Percentiles rank a stretch among this genome's conserved stretches.
Evolutionary conservation across 2,888 invertebrate species (phyloP).

Genomic region (Zaprionus lineosus): DNA sequence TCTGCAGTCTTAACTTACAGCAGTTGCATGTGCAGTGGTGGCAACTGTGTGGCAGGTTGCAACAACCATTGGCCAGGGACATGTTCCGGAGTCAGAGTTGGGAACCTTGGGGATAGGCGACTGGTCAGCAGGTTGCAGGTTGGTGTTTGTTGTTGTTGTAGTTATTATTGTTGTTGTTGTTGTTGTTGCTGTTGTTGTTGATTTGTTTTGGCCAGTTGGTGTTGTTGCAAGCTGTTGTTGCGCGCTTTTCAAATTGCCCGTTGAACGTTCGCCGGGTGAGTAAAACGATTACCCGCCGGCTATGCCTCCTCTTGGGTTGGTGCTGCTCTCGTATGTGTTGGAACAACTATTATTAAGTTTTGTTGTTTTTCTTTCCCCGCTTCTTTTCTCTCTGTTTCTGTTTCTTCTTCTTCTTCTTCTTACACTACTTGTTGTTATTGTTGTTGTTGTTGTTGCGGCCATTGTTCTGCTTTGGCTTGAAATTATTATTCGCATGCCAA

Average conservation of each 20-base stretch:
- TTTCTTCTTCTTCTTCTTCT: too few species aligned
- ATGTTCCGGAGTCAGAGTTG: constrained; percentile 47
- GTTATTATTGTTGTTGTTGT: constrained; percentile 40
- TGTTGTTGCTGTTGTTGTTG: constrained; percentile 32
- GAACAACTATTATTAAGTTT: constrained; percentile 77
- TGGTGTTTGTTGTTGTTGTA: constrained; percentile 21
- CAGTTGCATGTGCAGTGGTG: constrained; percentile 17
- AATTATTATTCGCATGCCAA: constrained; percentile 79
- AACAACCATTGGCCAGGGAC: constrained; percentile 36
- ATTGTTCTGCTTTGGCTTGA: constrained; percentile 72
- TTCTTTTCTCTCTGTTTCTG: too few species aligned
- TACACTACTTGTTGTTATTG: constrained; percentile 23
- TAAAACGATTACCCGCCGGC: constrained; percentile 79
- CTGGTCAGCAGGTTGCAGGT: constrained; percentile 69
- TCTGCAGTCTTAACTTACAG: constrained; percentile 10
- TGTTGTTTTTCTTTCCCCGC: constrained; percentile 34
- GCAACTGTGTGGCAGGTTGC: constrained; percentile 13
- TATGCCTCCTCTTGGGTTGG: constrained; percentile 60
- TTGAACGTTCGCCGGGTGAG: constrained; percentile 68
- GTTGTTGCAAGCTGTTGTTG: constrained; percentile 37
- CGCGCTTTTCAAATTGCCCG: constrained; percentile 58
- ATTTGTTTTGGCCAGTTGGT: constrained; percentile 52
- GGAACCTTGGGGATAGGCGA: constrained; percentile 9
- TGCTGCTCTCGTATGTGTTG: constrained; percentile 71
- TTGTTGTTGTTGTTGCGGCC: constrained; percentile 57